These are phyloP conservation scores for Atta cephalotes DNA, from an alignment of 1,140 invertebrate species.

Conservation along the genomic window DNA sequence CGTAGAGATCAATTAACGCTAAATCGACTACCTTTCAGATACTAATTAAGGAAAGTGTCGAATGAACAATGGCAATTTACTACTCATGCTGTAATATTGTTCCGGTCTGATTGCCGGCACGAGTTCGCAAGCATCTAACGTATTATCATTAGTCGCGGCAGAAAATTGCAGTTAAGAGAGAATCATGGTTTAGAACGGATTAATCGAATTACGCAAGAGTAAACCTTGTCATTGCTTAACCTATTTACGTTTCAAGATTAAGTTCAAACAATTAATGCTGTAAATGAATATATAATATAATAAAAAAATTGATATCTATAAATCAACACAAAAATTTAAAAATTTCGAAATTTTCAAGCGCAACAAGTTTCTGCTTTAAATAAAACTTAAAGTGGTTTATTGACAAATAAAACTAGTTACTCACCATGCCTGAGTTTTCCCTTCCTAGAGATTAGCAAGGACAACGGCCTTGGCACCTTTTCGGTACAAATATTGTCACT, in stretches of 20 bases:
- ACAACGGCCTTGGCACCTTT: conserved; percentile 88
- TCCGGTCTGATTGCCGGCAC: conserved; percentile 34
- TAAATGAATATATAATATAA: neutral
- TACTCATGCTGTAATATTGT: conserved; percentile 36
- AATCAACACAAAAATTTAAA: neutral
- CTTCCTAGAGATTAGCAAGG: conserved; percentile 92
- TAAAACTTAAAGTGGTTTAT: neutral
- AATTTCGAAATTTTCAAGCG: neutral
- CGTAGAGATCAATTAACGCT: neutral
- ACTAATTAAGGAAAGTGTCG: conserved; percentile 43
- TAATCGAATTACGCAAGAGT: conserved; percentile 17
- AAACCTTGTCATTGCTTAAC: neutral
- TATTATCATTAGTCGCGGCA: conserved; percentile 37
- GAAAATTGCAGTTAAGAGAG: conserved; percentile 13
- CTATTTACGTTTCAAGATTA: conserved; percentile 23
- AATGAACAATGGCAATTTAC: conserved; percentile 32
- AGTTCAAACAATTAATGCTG: conserved; percentile 17
- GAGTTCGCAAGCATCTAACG: neutral
- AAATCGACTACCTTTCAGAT: conserved; percentile 10
- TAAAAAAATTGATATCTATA: neutral
- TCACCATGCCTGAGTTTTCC: conserved; percentile 91
- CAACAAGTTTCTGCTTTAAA: neutral
- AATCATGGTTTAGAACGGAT: conserved; percentile 21
- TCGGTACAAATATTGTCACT: conserved; percentile 83
- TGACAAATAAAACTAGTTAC: conserved; percentile 80